Base-by-base conservation (phyloP, 2,797 vertebrate species). In the Mormyrops attenuatus region DNA sequence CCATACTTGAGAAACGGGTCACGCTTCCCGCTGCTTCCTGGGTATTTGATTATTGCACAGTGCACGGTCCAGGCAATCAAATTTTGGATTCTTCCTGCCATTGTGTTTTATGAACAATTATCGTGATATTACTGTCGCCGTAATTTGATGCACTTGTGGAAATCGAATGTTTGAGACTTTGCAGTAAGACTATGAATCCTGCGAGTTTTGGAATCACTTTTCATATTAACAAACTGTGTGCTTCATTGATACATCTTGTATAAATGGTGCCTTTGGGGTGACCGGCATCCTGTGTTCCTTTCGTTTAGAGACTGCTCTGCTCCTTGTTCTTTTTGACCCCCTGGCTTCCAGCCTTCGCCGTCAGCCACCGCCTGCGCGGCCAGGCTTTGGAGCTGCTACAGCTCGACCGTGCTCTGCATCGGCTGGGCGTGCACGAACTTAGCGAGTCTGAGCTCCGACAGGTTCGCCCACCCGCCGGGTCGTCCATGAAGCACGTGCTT, bases 301-400 rank as follows among this genome's bases (percentile, higher is more conserved):
- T 7, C 44, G 88, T 90, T 13, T 93, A 99, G 98, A 97, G 95
- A 94, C 93, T 94, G 77, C 93, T 99, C 90, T 97, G 97, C 93
- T 94, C 89, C 0, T 93, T 98, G 89, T 95, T 99, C 92, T 97
- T 99, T 92, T 95, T 99, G 88, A 98, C 97, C 0, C 94, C 97
- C 0, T 92, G 93, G 88, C 92, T 99, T 17, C 98, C 98, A 0
- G 89, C 93, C 0, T 92, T 95, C 85, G 17, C 98, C 88, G 92
- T 99, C 89, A 91, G 96, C 80, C 91, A 13, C 0, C 97, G 98
- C 8, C 95, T 99, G 88, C 95, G 90, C 66, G 94, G 92, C 88
- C 97, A 98, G 15, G 92, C 95, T 34, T 82, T 95, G 91, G 97
- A 98, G 93, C 95, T 99, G 91, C 93, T 95, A 69, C 96, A 96